Conservation (phyloP, 2,113 vertebrate species). For the Vireo altiloquus region DNA sequence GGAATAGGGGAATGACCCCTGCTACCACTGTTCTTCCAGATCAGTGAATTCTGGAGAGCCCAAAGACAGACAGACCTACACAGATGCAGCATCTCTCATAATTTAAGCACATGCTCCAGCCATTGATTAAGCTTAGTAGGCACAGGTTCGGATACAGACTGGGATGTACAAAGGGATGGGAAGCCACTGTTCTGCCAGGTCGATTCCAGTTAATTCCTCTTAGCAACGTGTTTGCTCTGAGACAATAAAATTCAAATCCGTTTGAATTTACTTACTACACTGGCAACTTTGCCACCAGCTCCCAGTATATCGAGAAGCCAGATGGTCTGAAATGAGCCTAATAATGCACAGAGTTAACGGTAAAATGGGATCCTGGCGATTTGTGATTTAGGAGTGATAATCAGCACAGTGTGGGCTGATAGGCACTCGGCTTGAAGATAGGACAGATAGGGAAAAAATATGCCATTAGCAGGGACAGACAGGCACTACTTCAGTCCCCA, state of each 20-base stretch:
- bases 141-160: not conserved
- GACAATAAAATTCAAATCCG: not conserved
- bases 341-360: not conserved
- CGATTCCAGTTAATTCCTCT: not conserved
- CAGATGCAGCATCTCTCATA: not conserved
- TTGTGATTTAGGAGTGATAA: slow-evolving; percentile 1
- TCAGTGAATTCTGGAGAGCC: not conserved
- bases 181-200: not conserved
- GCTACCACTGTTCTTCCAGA: not conserved
- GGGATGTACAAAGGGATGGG: not conserved
- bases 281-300: not conserved
- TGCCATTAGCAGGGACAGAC: not conserved
- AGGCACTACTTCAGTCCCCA: not conserved
- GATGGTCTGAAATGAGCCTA: slow-evolving; percentile 23
- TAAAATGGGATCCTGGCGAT: not conserved
- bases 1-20: not conserved
- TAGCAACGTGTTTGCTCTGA: not conserved
- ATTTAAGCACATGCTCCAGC: not conserved
- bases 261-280: not conserved
- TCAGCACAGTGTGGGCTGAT: not conserved
- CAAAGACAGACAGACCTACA: not conserved
- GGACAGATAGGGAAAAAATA: not conserved
- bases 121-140: not conserved
- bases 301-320: not conserved
- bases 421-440: not conserved